phyloP scores from a whole-genome alignment of 1,140 invertebrate species.

The Trinorchestia longiramus region DNA sequence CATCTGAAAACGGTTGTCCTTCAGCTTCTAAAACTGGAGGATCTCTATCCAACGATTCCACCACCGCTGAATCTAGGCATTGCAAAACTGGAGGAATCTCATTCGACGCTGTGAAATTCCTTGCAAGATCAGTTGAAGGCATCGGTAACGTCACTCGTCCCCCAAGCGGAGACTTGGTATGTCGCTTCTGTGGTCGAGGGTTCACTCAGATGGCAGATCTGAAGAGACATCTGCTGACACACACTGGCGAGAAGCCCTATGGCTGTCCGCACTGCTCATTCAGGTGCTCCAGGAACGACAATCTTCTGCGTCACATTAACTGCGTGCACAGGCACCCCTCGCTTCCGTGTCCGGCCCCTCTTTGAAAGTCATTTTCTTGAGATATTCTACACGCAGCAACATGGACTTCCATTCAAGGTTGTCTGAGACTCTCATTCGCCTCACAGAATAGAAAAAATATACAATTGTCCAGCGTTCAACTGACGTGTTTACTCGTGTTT shows the following conservation, averaged over 20 bases:
- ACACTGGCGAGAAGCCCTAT: slow-evolving; percentile 71
- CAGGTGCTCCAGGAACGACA: slow-evolving; percentile 66
- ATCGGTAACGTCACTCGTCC: slow-evolving; percentile 65
- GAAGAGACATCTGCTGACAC: slow-evolving; percentile 73
- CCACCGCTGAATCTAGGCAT: background rate
- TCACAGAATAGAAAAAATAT: background rate
- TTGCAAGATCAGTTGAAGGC: background rate
- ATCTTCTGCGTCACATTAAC: slow-evolving; percentile 63
- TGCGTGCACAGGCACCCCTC: background rate
- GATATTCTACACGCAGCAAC: background rate
- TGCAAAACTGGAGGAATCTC: background rate
- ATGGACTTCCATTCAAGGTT: background rate
- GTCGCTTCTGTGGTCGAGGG: slow-evolving; percentile 71
- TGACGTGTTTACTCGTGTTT: background rate
- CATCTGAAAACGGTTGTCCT: background rate
- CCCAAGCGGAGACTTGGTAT: slow-evolving; percentile 54
- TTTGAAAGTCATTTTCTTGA: background rate
- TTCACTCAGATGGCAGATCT: slow-evolving; percentile 64
- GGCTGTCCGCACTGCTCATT: slow-evolving; percentile 72
- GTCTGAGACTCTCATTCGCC: background rate
- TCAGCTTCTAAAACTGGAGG: background rate
- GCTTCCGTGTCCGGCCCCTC: background rate
- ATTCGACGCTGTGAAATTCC: background rate
- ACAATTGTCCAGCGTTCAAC: background rate
- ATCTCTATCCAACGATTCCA: background rate